Conservation (phyloP, 2,113 vertebrate species). For the Notarius quadriscutis region DNA sequence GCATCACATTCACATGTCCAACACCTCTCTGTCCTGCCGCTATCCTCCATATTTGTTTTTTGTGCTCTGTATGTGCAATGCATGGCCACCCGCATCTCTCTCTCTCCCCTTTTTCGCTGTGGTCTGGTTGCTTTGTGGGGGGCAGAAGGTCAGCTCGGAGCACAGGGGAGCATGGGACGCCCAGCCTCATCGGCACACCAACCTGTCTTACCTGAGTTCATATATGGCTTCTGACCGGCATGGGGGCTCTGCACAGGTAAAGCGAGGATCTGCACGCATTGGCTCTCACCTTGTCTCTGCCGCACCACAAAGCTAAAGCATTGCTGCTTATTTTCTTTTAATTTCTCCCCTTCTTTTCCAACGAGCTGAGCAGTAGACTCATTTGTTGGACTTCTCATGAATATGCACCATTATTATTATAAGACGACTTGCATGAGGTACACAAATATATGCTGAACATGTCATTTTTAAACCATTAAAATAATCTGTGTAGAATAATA, state of each 20-base stretch:
- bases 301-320: conserved; percentile 20
- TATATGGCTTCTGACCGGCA: conserved; percentile 97
- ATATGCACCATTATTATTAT: background rate
- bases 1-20: conserved; percentile 12
- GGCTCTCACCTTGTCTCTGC: conserved; percentile 8
- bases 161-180: conserved; percentile 97
- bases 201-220: conserved; percentile 89
- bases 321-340: conserved; percentile 15
- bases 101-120: conserved; percentile 42
- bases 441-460: background rate
- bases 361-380: background rate
- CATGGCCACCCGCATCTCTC: conserved; percentile 64
- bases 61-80: conserved; percentile 64
- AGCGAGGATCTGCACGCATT: conserved; percentile 46
- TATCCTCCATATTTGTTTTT: conserved; percentile 63
- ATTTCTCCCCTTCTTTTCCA: conserved; percentile 8
- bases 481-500: background rate
- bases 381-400: conserved; percentile 10
- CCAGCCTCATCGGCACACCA: conserved; percentile 92
- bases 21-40: conserved; percentile 67
- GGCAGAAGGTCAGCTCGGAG: conserved; percentile 85
- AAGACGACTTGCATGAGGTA: background rate
- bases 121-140: conserved; percentile 57
- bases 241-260: conserved; percentile 99
- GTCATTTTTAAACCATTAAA: background rate